Evolutionary conservation across 2,888 invertebrate genomes (phyloP), one percentile per base, ranked within the genome.

Genomic region (Drosophila borborema): DNA sequence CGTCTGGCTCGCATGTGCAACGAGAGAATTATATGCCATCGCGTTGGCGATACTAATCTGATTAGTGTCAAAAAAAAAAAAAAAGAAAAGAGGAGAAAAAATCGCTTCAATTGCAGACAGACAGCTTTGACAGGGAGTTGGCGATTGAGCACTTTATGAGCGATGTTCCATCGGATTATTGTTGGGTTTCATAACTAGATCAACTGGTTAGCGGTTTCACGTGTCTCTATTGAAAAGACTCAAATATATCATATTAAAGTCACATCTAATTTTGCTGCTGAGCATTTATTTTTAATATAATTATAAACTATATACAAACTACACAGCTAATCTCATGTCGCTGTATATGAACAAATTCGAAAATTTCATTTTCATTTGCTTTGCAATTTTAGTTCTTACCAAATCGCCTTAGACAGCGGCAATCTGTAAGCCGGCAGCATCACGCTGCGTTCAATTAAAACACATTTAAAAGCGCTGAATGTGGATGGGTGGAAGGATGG

Each of bases 11-110:
- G 64, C 81, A 80, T 78, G 81, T 78, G 81, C 81, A 78, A 43
- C 77, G 66, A 64, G 75, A 60, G 48, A 70, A 77, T 80, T 77
- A 70, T 80, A 66, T 69, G 69, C 62, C 74, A 80, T 77, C 80
- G 86, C 89, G 91, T 89, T 91, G 91, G 88, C 92, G 91, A 92
- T 92, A 92, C 92, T 92, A 92, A 92, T 92, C 92, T 91, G 92
- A 92, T 92, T 92, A 92, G 91, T 91, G 92, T 92, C 92, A 92
- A 82, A 83, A 79, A 45, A 74, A 69, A 67, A 40, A n/a, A 8
- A 40, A 62, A 38, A n/a, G n/a, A n/a, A 71, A 66, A 67, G 20
- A 7, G 31, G 41, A 64, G 64, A 64, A 77, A 60, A 65, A 70
- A 64, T 55, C 66, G 74, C 74, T 68, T 69, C 74, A 72, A 74